Evolutionary conservation across 2,113 vertebrate species (phyloP), one percentile per base, ranked within the genome.

Genomic region (Fregetta grallaria): DNA sequence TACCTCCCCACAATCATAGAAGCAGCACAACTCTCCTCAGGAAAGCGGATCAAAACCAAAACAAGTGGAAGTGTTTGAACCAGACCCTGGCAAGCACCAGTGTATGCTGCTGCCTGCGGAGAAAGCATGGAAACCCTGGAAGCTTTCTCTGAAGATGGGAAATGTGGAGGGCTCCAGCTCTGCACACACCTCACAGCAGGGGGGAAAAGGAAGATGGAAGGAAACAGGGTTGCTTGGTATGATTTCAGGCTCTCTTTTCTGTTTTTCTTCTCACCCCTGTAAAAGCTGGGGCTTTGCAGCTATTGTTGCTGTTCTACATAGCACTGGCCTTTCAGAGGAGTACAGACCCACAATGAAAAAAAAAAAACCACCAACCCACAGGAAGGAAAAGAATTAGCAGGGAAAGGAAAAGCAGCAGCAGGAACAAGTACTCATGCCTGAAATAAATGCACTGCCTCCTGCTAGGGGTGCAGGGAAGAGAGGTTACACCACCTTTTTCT

Each of bases 371-470:
- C 11, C 19, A 45, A 19, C 19, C 19, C 16, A 71, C 93, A 95
- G 96, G 96, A 97, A 97, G 96, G 95, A 94, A 96, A 92, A 74
- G 20, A 74, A 96, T 75, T 72, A 77, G 32, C 75, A 36, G 77
- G 65, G 71, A 90, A 85, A 95, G 90, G 95, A 89, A 96, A 89
- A 85, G 52, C 88, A 75, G 59, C 32, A 16, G 53, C 12, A 14
- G 72, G 68, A 91, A 86, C 29, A 45, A 66, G 75, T 9, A n/a
- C 32, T 76, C 27, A 5, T 3, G 68, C 38, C 74, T 6, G 14
- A 84, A 95, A 89, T 65, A 84, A 81, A 55, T 2, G 27, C 4
- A 0, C 26, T 52, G 85, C 32, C 56, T 62, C 62, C 88, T 88
- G 70, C 70, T 34, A 27, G 27, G 62, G 42, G 45, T 23, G 68